A percentile compares a stretch with the other conserved stretches of the same genome.
These are phyloP conservation scores for Aleiodes testaceus DNA, from an alignment of 2,888 invertebrate species.

Conservation along the genomic window DNA sequence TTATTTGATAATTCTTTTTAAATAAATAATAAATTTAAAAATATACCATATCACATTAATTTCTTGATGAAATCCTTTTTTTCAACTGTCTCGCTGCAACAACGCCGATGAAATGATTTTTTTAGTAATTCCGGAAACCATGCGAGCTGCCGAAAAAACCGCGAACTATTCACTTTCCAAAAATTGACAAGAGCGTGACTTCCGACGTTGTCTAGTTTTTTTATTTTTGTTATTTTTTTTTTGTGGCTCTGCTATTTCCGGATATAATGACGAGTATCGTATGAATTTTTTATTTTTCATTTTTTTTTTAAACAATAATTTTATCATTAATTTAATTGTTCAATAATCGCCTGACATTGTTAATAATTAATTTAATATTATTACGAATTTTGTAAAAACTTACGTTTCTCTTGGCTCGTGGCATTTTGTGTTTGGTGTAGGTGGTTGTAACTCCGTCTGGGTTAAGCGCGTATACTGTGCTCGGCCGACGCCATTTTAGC, in stretches of 20 bases:
- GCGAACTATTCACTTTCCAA: slow-evolving; percentile 38
- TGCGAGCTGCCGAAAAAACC: slow-evolving; percentile 35
- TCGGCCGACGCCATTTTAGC: slow-evolving; percentile 68
- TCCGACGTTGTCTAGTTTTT: slow-evolving; percentile 40
- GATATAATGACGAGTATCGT: not conserved
- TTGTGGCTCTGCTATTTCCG: slow-evolving; percentile 23
- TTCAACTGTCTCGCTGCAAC: not conserved
- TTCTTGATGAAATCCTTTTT: not conserved
- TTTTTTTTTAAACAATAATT: not conserved
- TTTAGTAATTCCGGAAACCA: slow-evolving; percentile 14
- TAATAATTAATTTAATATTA: not conserved
- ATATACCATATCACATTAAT: slow-evolving; percentile 47
- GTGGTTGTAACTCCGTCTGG: slow-evolving; percentile 43
- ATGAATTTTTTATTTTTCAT: too few species aligned
- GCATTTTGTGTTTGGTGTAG: slow-evolving; percentile 56
- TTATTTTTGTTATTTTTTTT: slow-evolving; percentile 29
- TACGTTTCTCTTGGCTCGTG: slow-evolving; percentile 62
- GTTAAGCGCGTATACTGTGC: slow-evolving; percentile 61
- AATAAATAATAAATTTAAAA: slow-evolving; percentile 41
- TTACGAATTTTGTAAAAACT: slow-evolving; percentile 51
- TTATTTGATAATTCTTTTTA: too few species aligned
- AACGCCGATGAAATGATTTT: slow-evolving; percentile 16
- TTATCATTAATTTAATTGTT: too few species aligned
- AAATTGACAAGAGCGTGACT: slow-evolving; percentile 46
- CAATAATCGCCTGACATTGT: not conserved